A percentile compares a stretch with the other conserved stretches of the same genome.
Conservation (phyloP, 35 echinoderm and acorn worm species). For the Diadema setosum region DNA sequence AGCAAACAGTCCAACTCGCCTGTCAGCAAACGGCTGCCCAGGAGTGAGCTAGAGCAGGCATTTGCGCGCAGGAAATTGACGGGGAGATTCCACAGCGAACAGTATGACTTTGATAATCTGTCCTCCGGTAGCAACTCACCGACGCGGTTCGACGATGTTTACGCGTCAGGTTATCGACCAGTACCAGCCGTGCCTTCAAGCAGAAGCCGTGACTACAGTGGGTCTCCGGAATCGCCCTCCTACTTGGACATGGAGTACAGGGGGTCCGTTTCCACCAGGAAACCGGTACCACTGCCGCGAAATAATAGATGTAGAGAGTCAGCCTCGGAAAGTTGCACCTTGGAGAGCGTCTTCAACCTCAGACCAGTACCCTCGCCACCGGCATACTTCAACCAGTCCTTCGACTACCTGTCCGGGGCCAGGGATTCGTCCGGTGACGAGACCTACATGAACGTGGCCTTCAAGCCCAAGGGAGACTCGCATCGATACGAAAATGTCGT, state of each 20-base stretch:
- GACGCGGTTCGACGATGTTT: not conserved
- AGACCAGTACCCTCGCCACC: constrained; percentile 51
- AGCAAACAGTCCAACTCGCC: constrained; percentile 21
- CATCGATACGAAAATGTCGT: constrained; percentile 70
- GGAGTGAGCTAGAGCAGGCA: constrained; percentile 42
- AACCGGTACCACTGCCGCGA: constrained; percentile 35
- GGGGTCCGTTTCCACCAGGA: constrained; percentile 10
- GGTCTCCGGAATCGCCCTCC: constrained; percentile 21
- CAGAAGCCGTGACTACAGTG: not conserved
- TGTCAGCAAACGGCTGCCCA: constrained; percentile 14
- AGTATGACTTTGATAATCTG: not conserved
- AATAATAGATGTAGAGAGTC: constrained; percentile 20
- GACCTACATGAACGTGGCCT: constrained; percentile 65
- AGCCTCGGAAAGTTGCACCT: constrained; percentile 9
- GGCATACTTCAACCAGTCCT: not conserved
- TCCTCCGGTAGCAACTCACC: constrained; percentile 33
- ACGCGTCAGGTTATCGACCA: not conserved
- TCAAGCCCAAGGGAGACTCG: constrained; percentile 30
- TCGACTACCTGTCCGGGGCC: not conserved
- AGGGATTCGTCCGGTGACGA: constrained; percentile 38
- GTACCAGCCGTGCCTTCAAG: constrained; percentile 6
- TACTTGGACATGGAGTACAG: not conserved
- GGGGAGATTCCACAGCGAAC: constrained; percentile 7
- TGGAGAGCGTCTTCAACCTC: not conserved
- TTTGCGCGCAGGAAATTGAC: constrained; percentile 46